Evolutionary conservation across 2,113 vertebrate species (phyloP).

Genomic region (Chamaetylas fuelleborni): DNA sequence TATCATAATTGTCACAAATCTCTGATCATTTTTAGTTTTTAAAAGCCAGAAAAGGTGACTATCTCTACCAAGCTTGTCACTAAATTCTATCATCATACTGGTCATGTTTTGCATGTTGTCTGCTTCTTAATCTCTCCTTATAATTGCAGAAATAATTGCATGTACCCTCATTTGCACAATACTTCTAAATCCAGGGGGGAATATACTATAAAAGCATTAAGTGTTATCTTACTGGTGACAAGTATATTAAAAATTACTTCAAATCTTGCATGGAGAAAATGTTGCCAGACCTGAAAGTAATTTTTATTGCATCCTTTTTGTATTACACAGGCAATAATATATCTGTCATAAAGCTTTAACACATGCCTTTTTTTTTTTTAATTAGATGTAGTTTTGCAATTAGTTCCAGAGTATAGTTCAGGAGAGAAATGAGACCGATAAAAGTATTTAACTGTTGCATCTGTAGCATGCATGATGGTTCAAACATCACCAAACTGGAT

Average conservation of each 20-base stretch:
- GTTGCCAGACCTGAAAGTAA: background rate
- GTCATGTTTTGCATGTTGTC: background rate
- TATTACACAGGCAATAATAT: background rate
- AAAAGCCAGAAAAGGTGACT: background rate
- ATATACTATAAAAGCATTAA: background rate
- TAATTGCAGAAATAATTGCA: background rate
- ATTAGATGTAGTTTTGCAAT: conserved; percentile 22
- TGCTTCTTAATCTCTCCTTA: background rate
- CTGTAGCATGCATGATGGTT: background rate
- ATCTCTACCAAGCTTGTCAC: background rate
- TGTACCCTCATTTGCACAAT: background rate
- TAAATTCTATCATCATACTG: background rate
- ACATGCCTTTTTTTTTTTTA: background rate
- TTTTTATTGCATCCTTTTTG: background rate
- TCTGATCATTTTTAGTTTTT: background rate
- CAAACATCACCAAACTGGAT: background rate
- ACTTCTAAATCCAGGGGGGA: background rate
- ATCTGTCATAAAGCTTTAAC: background rate
- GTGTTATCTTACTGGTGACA: background rate
- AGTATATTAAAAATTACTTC: conserved; percentile 4
- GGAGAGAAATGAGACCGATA: background rate
- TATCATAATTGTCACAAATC: background rate
- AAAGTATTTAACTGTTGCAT: background rate
- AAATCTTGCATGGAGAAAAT: background rate
- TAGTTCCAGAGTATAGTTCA: background rate